Conservation (phyloP, 1,140 invertebrate genomes). For the Drosophila simulans region DNA sequence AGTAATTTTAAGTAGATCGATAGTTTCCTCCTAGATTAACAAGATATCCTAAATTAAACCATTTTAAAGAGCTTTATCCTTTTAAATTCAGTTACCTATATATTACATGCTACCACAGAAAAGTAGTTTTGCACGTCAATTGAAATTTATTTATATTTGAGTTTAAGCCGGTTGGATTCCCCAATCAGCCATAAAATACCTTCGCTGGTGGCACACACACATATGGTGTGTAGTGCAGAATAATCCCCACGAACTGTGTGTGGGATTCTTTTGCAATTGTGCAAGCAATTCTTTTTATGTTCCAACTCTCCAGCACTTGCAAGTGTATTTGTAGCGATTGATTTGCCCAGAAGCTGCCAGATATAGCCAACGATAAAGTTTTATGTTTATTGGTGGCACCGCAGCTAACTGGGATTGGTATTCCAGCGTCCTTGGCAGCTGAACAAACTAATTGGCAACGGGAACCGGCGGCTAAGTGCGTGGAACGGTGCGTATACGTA, state of each 20-base stretch:
- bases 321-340: constrained; percentile 49
- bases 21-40: too few relatives aligned
- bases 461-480: constrained; percentile 6
- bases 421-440: constrained; percentile 16
- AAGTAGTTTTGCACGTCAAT: constrained; percentile 6
- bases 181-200: constrained; percentile 32
- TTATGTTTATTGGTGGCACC: constrained; percentile 43
- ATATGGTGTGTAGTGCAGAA: constrained; percentile 6
- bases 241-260: constrained; percentile 9
- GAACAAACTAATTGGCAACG: constrained; percentile 37
- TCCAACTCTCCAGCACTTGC: constrained; percentile 11
- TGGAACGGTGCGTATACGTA: constrained; percentile 46
- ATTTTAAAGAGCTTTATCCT: too few relatives aligned
- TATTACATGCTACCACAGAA: too few relatives aligned
- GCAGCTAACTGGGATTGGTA: constrained; percentile 2
- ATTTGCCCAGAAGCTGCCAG: constrained; percentile 49
- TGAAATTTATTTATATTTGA: constrained; percentile 24
- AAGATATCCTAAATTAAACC: too few relatives aligned
- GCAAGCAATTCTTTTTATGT: constrained; percentile 5
- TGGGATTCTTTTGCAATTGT: constrained; percentile 2
- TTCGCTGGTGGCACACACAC: neutral
- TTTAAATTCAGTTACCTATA: neutral
- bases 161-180: constrained; percentile 11
- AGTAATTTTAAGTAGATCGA: too few relatives aligned
- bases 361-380: constrained; percentile 54